Evolutionary conservation across 2,888 invertebrate species (phyloP), one percentile per base, ranked within the genome.

Genomic region (Timema podura): DNA sequence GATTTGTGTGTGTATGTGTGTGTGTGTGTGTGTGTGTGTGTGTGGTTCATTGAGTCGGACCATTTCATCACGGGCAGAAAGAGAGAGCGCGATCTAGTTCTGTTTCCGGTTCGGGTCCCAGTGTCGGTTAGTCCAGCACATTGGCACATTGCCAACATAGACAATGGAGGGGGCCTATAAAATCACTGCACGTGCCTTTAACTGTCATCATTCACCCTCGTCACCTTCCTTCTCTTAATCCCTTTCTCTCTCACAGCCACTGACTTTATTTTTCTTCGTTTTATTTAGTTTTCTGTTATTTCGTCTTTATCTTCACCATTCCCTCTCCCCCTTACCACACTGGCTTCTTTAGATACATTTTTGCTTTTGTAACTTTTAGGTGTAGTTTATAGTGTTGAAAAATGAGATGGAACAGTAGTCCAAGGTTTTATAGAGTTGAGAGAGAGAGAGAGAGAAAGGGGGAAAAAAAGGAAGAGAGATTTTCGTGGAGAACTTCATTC

Each of bases 61-160:
- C 30, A 30, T 30, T 30, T 30, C 57, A 57, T 15, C 57, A 15
- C 57, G 57, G 30, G 57, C 57, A 13, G 57, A n/a, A 30, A 8
- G n/a, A 15, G 57, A 57, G n/a, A 57, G 57, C 30, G 30, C 30
- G 30, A 30, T 30, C 30, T 30, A 30, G 5, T 15, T 7, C 30
- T 13, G 61, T 61, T 61, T 61, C 61, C 61, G 61, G 61, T 30
- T 30, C 44, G 45, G 61, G 61, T 61, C 44, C 11, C 61, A 45
- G 15, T 61, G 61, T 16, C 78, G 80, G 80, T 79, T 79, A 79
- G 79, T 77, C 68, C 78, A 80, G 80, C 80, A 76, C 78, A 74
- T 74, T 80, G 81, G 80, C 80, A 76, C 78, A 74, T 74, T 80
- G 81, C 81, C 81, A 81, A 80, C 79, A 78, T 76, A 79, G 79